phyloP scores from a whole-genome alignment of 2,888 invertebrate genomes.

The Meloe dianella region DNA sequence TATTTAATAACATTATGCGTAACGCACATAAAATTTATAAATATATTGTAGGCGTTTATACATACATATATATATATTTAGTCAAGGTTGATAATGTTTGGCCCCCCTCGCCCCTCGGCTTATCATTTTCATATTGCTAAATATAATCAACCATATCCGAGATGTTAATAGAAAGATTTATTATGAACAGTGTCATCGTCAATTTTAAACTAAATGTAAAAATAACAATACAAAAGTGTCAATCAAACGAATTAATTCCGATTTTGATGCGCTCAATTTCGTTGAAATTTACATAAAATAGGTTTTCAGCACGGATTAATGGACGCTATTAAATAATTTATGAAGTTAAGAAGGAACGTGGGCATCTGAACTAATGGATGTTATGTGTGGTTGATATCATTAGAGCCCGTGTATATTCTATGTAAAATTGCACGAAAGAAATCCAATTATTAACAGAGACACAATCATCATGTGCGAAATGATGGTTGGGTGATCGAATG shows the following conservation, averaged over 20 bases:
- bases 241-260: neutral
- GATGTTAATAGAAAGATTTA: conserved; percentile 3
- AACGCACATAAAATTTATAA: conserved; percentile 5
- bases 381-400: conserved; percentile 17
- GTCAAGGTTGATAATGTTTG: conserved; percentile 32
- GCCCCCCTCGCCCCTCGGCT: too few species aligned
- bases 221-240: neutral
- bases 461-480: neutral
- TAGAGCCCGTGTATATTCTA: neutral
- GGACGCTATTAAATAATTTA: conserved; percentile 16
- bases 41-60: conserved; percentile 23
- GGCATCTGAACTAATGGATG: neutral
- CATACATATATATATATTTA: too few species aligned
- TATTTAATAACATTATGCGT: neutral
- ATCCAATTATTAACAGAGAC: neutral
- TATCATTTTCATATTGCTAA: neutral
- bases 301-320: conserved; percentile 15
- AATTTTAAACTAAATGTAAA: neutral
- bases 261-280: neutral
- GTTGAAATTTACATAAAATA: conserved; percentile 11
- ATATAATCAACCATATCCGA: conserved; percentile 5
- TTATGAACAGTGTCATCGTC: neutral
- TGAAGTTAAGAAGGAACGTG: conserved; percentile 3
- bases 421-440: neutral
- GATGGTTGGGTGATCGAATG: neutral